A percentile compares a stretch with the other conserved stretches of the same genome.
Conservation (phyloP, 2,797 vertebrate genomes). For the Ibycter americanus region DNA sequence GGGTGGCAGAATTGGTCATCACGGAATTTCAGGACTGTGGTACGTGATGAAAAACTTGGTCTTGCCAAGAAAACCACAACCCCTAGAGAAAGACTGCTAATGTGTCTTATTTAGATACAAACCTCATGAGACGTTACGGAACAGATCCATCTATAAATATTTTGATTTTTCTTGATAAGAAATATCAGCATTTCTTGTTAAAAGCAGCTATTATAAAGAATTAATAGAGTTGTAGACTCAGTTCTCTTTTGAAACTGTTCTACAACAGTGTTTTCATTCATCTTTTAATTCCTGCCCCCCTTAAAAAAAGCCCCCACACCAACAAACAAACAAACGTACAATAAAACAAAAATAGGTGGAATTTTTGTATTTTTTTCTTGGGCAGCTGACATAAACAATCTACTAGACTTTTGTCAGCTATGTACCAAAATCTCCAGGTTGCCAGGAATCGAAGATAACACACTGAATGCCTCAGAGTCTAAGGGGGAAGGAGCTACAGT, state of each 20-base stretch:
- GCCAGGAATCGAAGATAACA: background rate
- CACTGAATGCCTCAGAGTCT: background rate
- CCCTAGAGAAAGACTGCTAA: background rate
- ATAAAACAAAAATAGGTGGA: background rate
- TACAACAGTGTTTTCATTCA: background rate
- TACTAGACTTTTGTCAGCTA: background rate
- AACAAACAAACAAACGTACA: background rate
- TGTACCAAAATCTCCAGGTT: background rate
- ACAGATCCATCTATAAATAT: background rate
- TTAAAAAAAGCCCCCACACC: rapidly evolving
- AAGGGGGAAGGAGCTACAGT: background rate
- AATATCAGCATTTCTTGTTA: background rate
- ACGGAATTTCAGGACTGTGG: background rate
- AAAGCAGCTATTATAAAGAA: background rate
- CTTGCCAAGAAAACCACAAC: background rate
- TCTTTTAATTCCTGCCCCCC: rapidly evolving
- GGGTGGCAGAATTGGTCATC: background rate
- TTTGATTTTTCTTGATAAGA: background rate
- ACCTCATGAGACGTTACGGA: background rate
- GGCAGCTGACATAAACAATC: background rate
- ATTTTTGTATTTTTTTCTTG: background rate
- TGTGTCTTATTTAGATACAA: background rate
- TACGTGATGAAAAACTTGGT: background rate
- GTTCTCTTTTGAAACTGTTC: background rate
- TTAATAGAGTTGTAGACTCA: background rate